Base-by-base conservation (phyloP, 2,797 vertebrate species). In the Morus bassanus region DNA sequence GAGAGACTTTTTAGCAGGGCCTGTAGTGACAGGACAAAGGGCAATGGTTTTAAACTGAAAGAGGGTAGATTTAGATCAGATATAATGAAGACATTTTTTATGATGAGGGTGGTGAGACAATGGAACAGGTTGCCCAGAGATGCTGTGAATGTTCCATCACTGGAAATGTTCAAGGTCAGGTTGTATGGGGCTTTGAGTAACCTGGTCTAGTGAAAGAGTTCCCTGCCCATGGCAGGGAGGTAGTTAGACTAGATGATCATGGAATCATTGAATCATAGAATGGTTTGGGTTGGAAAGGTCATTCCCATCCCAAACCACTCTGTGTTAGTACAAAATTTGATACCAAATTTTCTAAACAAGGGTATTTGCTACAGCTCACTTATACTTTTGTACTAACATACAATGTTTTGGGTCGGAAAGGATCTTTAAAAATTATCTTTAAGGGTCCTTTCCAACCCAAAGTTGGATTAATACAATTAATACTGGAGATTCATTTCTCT, bases 131-230 rank as follows among this genome's bases (percentile, higher is more conserved):
- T 28, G 24, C 15, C 25, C 50, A 35, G n/a, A 35, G 51, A 43
- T 12, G 13, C 4, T 48, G 43, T 48, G 27, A 3, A 7, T 41
- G 37, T 5, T 17, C 5, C 39, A 18, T 46, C n/a, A 3, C 1
- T 59, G 54, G 10, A 22, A 74, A 5, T n/a, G 16, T 46, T 61
- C 13, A 10, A 75, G 30, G 37, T 31, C 16, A 60, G 9, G 9
- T 27, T 31, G 41, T 18, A 41, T 10, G 28, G 9, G 30, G 7
- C n/a, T 82, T n/a, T 27, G 39, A 68, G 46, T 3, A 46, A 39
- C 17, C 5, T 35, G 18, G 22, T 27, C n/a, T n/a, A 9, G 13
- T 46, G 30, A 17, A 60, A 67, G 13, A 31, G 45, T 24, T 65
- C 18, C 27, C 37, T 45, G 31, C 4, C 10, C 5, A 4, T 19